phyloP scores from a whole-genome alignment of 1,140 invertebrate species.

The Caenorhabditis inopinata region DNA sequence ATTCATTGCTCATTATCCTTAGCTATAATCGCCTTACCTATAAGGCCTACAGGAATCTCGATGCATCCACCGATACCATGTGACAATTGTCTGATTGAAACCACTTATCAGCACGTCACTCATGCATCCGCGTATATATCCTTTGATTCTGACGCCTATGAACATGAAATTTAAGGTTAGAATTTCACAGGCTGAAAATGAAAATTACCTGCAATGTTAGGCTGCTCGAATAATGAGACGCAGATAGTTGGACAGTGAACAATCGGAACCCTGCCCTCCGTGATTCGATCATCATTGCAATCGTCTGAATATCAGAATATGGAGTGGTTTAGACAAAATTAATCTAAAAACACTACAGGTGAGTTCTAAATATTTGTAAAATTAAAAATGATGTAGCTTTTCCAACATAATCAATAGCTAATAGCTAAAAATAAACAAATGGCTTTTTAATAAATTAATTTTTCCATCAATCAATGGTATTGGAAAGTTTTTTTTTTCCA shows the following conservation, averaged over 20 bases:
- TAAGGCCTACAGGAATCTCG: constrained; percentile 48
- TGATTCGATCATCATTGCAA: constrained; percentile 39
- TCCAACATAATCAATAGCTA: too few species aligned
- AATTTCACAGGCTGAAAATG: not conserved
- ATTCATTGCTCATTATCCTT: too few species aligned
- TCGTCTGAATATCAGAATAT: constrained; percentile 27
- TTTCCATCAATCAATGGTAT: too few species aligned
- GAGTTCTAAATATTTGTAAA: too few species aligned
- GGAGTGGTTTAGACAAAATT: too few species aligned
- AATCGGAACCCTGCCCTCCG: constrained; percentile 27
- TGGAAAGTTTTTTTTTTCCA: too few species aligned
- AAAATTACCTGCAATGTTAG: constrained; percentile 47
- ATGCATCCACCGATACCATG: constrained; percentile 53
- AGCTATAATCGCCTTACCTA: too few species aligned
- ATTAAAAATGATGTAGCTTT: too few species aligned
- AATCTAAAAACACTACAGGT: too few species aligned
- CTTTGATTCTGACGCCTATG: constrained; percentile 45
- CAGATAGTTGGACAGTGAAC: constrained; percentile 51
- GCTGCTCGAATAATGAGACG: constrained; percentile 42
- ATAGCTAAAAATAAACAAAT: too few species aligned
- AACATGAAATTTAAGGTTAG: not conserved
- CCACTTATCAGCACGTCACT: constrained; percentile 49
- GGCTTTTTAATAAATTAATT: too few species aligned
- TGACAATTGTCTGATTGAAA: constrained; percentile 51
- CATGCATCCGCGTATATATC: constrained; percentile 52